Percentiles rank a stretch among this genome's conserved stretches.
Evolutionary conservation across 2,888 invertebrate species (phyloP).

Genomic region (Drosophila villosipedis): DNA sequence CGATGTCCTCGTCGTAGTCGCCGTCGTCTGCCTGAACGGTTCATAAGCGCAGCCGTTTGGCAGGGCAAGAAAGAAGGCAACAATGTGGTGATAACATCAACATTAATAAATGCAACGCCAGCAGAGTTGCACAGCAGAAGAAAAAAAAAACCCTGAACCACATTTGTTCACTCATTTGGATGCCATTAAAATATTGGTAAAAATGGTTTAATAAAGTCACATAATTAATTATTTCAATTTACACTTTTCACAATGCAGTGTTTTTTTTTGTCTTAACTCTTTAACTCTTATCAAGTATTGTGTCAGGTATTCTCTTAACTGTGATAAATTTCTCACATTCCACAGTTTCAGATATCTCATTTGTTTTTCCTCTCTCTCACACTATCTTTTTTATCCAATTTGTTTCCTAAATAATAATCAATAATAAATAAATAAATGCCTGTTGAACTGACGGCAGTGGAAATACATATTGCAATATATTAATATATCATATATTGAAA

Average conservation of each 20-base stretch:
- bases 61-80: neutral
- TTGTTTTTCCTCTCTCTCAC: neutral
- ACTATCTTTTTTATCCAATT: neutral
- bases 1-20: conserved; percentile 4
- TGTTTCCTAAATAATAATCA: no score
- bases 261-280: neutral
- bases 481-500: neutral
- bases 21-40: neutral
- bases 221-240: conserved; percentile 6
- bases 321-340: neutral
- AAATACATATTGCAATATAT: neutral
- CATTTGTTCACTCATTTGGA: neutral
- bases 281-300: neutral
- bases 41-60: neutral
- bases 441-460: no score
- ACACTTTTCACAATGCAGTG: neutral
- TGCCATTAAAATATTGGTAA: neutral
- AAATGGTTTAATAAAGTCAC: neutral
- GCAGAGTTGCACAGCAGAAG: neutral
- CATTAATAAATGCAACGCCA: conserved; percentile 10
- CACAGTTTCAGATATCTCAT: neutral
- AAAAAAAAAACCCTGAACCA: neutral
- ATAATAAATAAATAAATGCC: neutral
- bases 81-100: conserved; percentile 16
- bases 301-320: neutral